phyloP scores from a whole-genome alignment of 30 jellyfish, hydroid and myxozoan species.

The Phacellophora camtschatica region DNA sequence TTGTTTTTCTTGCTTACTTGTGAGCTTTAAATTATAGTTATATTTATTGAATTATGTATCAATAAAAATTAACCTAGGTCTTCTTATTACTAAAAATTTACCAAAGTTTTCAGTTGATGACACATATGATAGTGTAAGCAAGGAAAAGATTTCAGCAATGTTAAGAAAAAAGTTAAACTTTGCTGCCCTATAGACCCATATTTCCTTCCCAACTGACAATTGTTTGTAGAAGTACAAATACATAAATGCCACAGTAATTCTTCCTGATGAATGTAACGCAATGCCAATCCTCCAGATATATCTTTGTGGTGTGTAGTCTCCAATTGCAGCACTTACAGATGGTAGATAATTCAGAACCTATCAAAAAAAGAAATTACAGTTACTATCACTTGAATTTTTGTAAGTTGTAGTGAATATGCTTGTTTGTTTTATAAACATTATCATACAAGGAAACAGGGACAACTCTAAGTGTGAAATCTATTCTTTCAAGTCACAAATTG shows the following conservation, averaged over 20 bases:
- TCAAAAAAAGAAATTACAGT: background rate
- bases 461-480: too few relatives aligned
- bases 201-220: conserved; percentile 26
- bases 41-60: too few relatives aligned
- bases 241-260: conserved; percentile 40
- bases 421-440: too few relatives aligned
- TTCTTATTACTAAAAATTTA: too few relatives aligned
- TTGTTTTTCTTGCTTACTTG: too few relatives aligned
- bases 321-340: conserved; percentile 87
- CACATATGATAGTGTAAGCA: conserved; percentile 54
- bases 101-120: conserved; percentile 86
- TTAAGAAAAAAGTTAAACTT: conserved; percentile 14
- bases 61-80: too few relatives aligned
- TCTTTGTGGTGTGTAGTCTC: conserved; percentile 70
- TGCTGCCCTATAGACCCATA: conserved; percentile 24
- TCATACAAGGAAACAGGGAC: too few relatives aligned
- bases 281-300: conserved; percentile 82
- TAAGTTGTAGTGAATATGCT: too few relatives aligned
- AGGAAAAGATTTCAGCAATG: conserved; percentile 21
- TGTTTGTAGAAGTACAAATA: conserved; percentile 61
- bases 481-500: too few relatives aligned
- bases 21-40: too few relatives aligned
- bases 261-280: conserved; percentile 70
- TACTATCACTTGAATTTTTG: too few relatives aligned
- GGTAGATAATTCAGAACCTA: conserved; percentile 83